Conservation (phyloP, 2,888 invertebrate species). For the Caenorhabditis sp. region DNA sequence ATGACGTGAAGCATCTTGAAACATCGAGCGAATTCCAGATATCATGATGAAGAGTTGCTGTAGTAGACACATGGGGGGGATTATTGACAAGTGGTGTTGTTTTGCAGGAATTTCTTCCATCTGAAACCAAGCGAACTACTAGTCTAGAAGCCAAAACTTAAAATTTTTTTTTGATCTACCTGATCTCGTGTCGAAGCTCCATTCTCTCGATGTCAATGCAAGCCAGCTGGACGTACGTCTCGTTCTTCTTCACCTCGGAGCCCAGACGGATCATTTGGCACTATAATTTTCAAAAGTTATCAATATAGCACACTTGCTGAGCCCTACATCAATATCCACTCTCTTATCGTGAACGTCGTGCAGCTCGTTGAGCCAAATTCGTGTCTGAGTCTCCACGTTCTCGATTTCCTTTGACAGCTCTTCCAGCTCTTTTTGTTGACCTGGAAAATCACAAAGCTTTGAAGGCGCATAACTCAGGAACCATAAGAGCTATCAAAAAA, state of each 20-base stretch:
- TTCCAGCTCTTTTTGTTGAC: conserved; percentile 60
- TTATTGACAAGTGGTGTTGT: conserved; percentile 53
- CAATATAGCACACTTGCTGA: not conserved
- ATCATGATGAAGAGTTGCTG: conserved; percentile 34
- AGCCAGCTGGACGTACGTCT: conserved; percentile 80
- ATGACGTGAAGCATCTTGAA: conserved; percentile 6
- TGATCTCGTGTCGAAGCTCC: conserved; percentile 74
- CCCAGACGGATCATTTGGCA: conserved; percentile 78
- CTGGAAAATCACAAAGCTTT: conserved; percentile 17
- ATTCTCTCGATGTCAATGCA: conserved; percentile 80
- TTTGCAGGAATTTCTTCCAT: conserved; percentile 72
- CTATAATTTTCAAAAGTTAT: conserved; percentile 63
- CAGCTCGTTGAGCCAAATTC: conserved; percentile 80
- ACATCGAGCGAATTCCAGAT: not conserved
- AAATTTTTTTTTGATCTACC: conserved; percentile 25
- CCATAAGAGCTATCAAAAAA: too few relatives aligned
- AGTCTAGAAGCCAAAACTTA: not conserved
- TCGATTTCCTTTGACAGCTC: conserved; percentile 69
- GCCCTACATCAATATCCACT: conserved; percentile 77
- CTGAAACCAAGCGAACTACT: conserved; percentile 44
- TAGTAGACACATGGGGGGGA: conserved; percentile 27
- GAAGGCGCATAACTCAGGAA: not conserved
- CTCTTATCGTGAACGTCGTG: conserved; percentile 80
- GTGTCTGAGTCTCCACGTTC: conserved; percentile 75
- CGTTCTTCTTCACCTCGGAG: conserved; percentile 78